These are phyloP conservation scores for Drosophila robusta DNA, from an alignment of 2,888 invertebrate genomes.

Conservation along the genomic window DNA sequence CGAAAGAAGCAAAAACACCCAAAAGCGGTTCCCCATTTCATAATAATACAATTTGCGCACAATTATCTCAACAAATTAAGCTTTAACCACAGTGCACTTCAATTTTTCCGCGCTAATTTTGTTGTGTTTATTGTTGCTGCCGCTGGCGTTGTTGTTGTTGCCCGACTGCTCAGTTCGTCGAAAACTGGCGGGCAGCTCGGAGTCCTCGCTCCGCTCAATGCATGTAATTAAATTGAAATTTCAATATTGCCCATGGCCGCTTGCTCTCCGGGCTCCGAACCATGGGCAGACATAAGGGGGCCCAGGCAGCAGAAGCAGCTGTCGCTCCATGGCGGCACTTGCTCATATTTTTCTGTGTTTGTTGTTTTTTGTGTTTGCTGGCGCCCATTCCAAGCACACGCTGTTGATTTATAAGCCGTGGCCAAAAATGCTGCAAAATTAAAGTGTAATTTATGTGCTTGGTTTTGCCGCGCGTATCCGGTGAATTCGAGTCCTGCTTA, in stretches of 20 bases:
- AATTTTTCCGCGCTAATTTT: slow-evolving; percentile 6
- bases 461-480: slow-evolving; percentile 52
- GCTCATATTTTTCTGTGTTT: slow-evolving; percentile 43
- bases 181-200: slow-evolving; percentile 27
- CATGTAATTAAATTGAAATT: slow-evolving; percentile 80
- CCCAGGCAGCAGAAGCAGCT: slow-evolving; percentile 45
- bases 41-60: slow-evolving; percentile 76
- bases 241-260: slow-evolving; percentile 70
- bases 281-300: slow-evolving; percentile 5
- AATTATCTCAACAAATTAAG: slow-evolving; percentile 79
- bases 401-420: slow-evolving; percentile 84
- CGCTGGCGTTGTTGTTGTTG: slow-evolving; percentile 18
- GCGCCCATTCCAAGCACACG: slow-evolving; percentile 32
- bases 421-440: slow-evolving; percentile 83
- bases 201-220: slow-evolving; percentile 51
- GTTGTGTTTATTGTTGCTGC: slow-evolving; percentile 23
- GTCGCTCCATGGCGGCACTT: slow-evolving; percentile 48
- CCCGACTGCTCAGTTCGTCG: slow-evolving; percentile 51
- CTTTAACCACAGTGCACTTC: slow-evolving; percentile 60
- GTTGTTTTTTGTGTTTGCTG: slow-evolving; percentile 16
- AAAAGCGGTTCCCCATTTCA: slow-evolving; percentile 64
- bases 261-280: slow-evolving; percentile 1
- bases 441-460: slow-evolving; percentile 83
- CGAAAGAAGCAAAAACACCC: slow-evolving; percentile 37
- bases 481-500: slow-evolving; percentile 57